Conservation (phyloP, 2,888 invertebrate genomes). For the Epinotia demarniana region DNA sequence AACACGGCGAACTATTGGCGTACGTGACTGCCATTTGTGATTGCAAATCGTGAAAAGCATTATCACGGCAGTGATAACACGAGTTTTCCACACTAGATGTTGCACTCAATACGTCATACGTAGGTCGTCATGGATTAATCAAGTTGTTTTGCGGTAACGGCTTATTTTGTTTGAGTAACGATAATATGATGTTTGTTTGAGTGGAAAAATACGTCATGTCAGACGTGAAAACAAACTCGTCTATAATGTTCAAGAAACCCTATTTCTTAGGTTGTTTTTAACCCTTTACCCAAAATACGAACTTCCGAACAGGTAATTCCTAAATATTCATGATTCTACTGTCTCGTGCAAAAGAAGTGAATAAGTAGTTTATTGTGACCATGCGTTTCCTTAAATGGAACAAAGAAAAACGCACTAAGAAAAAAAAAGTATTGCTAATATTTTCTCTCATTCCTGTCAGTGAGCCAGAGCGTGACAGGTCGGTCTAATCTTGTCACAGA, state of each 20-base stretch:
- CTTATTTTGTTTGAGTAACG: not conserved
- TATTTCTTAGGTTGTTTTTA: no score
- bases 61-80: constrained; percentile 24
- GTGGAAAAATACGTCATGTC: not conserved
- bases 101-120: constrained; percentile 3
- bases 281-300: no score
- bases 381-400: constrained; percentile 3
- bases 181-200: not conserved
- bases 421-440: not conserved
- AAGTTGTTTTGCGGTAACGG: constrained; percentile 5
- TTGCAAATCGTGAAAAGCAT: constrained; percentile 24
- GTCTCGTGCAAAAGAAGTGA: not conserved
- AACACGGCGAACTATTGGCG: constrained; percentile 17
- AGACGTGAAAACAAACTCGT: no score
- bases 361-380: not conserved
- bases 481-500: constrained; percentile 29
- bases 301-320: no score
- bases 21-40: constrained; percentile 24
- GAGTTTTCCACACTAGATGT: constrained; percentile 26
- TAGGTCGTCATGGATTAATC: constrained; percentile 2
- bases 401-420: not conserved
- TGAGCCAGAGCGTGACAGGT: constrained; percentile 26
- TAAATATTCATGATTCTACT: no score
- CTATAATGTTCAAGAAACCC: no score
- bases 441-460: constrained; percentile 26